Percentiles rank a stretch among this genome's conserved stretches.
Evolutionary conservation across 2,888 invertebrate species (phyloP).

Genomic region (Hybos culiciformis): DNA sequence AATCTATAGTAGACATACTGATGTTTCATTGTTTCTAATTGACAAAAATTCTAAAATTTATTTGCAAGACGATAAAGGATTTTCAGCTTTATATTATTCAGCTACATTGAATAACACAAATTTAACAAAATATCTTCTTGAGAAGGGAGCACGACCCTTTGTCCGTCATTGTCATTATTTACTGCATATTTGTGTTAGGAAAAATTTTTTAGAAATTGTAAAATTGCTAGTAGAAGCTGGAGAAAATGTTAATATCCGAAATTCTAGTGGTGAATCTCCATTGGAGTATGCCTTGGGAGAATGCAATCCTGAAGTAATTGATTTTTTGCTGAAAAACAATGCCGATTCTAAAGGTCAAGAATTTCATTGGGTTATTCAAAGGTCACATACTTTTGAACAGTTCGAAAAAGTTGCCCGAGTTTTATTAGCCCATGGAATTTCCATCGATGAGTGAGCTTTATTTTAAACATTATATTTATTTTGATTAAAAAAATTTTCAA

Average conservation of each 20-base stretch:
- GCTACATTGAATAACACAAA: constrained; percentile 23
- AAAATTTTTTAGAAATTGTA: constrained; percentile 39
- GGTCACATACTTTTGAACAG: constrained; percentile 19
- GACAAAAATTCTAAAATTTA: constrained; percentile 48
- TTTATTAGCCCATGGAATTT: constrained; percentile 38
- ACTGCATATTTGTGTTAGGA: constrained; percentile 51
- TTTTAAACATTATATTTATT: too few species aligned
- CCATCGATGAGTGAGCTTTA: constrained; percentile 45
- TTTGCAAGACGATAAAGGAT: constrained; percentile 48
- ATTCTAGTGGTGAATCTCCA: constrained; percentile 46
- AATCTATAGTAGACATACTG: constrained; percentile 24
- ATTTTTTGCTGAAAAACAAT: constrained; percentile 43
- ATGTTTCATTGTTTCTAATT: constrained; percentile 42
- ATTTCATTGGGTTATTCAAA: constrained; percentile 27
- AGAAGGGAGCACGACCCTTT: constrained; percentile 52
- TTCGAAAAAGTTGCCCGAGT: constrained; percentile 24
- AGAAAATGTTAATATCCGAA: constrained; percentile 25
- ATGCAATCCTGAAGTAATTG: constrained; percentile 44
- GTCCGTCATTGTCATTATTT: constrained; percentile 52
- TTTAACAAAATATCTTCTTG: constrained; percentile 36
- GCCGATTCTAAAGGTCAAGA: constrained; percentile 41
- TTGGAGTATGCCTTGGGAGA: constrained; percentile 57
- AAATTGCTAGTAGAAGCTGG: constrained; percentile 24
- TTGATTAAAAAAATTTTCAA: too few species aligned
- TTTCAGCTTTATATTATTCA: constrained; percentile 28